A percentile compares a stretch with the other conserved stretches of the same genome.
Evolutionary conservation across 2,113 vertebrate species (phyloP).

Genomic region (Chaetura pelagica): DNA sequence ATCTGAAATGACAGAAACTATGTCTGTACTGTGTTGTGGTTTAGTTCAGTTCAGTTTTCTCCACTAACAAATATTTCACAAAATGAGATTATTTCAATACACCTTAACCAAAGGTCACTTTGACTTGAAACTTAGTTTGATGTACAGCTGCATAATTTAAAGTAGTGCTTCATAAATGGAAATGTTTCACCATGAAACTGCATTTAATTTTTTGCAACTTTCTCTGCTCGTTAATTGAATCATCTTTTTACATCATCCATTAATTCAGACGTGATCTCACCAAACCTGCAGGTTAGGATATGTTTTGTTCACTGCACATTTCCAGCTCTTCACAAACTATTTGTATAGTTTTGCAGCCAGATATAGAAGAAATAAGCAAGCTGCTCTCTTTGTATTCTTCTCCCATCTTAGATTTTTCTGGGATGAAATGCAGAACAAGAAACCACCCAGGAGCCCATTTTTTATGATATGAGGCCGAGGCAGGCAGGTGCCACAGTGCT

Average conservation of each 20-base stretch:
- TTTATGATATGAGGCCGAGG: neutral
- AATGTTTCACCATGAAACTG: neutral
- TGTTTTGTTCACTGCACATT: neutral
- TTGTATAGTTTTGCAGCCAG: neutral
- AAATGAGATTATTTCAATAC: neutral
- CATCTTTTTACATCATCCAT: neutral
- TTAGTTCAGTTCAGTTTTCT: neutral
- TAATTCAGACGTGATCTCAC: neutral
- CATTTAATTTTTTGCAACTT: constrained; percentile 14
- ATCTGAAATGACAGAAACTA: neutral
- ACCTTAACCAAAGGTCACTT: constrained; percentile 36
- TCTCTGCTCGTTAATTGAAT: neutral
- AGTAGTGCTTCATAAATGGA: neutral
- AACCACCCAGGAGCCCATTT: neutral
- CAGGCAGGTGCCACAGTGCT: neutral
- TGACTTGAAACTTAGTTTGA: constrained; percentile 23
- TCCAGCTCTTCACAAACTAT: neutral
- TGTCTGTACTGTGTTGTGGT: neutral
- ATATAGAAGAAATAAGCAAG: neutral
- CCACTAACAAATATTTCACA: constrained; percentile 2
- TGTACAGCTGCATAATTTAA: constrained; percentile 5
- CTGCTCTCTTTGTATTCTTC: neutral
- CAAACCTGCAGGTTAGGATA: neutral
- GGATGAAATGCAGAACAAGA: neutral
- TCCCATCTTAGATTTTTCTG: neutral